A percentile compares a stretch with the other conserved stretches of the same genome.
Conservation (phyloP, 2,113 vertebrate genomes). For the Euleptes europaea region DNA sequence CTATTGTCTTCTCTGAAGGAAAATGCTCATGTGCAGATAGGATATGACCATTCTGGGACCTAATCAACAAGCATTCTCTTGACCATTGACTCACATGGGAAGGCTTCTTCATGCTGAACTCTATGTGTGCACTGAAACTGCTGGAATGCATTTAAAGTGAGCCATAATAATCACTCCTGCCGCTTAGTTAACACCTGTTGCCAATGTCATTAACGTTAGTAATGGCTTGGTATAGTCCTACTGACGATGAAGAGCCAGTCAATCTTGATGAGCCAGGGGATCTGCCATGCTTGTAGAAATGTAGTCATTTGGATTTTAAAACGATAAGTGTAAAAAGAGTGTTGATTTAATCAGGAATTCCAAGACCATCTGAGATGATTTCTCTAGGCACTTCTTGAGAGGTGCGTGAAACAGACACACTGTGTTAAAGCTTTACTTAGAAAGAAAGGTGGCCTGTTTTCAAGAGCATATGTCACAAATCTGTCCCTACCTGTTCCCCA, state of each 20-base stretch:
- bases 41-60: not conserved
- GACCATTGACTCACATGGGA: not conserved
- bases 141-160: not conserved
- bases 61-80: not conserved
- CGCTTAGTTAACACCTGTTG: not conserved
- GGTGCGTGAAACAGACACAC: not conserved
- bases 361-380: not conserved
- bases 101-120: not conserved
- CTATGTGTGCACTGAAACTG: not conserved
- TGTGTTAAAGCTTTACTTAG: not conserved
- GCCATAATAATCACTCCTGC: not conserved
- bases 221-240: not conserved
- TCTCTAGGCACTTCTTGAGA: not conserved
- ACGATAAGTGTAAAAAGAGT: not conserved
- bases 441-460: not conserved
- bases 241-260: not conserved
- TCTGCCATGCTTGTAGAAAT: not conserved
- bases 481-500: not conserved
- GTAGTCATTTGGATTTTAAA: not conserved
- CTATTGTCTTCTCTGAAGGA: not conserved
- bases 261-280: not conserved
- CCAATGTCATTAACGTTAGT: not conserved
- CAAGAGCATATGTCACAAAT: conserved; percentile 1
- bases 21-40: not conserved
- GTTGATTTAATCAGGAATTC: not conserved